A percentile compares a stretch with the other conserved stretches of the same genome.
These are phyloP conservation scores for Meloe dianella DNA, from an alignment of 2,888 invertebrate species.

Conservation along the genomic window DNA sequence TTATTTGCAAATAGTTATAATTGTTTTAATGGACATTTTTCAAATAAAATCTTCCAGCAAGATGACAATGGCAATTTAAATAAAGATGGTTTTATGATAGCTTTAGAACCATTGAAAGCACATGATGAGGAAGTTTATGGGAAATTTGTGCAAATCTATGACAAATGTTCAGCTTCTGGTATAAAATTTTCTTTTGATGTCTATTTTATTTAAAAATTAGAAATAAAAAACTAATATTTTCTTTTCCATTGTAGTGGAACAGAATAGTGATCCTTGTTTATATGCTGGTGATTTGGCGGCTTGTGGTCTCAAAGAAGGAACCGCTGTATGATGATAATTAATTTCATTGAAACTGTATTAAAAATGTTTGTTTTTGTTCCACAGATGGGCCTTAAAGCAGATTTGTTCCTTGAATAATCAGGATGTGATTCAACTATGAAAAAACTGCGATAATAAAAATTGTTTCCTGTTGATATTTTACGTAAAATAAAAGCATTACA, in stretches of 20 bases:
- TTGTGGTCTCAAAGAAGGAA: constrained; percentile 20
- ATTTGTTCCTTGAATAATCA: neutral
- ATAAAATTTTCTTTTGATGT: neutral
- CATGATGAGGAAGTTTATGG: constrained; percentile 35
- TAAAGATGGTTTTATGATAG: constrained; percentile 28
- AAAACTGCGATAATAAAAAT: neutral
- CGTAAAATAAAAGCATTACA: neutral
- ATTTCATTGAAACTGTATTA: neutral
- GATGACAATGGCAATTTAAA: constrained; percentile 35
- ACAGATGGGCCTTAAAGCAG: neutral
- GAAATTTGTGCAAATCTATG: constrained; percentile 28
- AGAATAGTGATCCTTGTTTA: constrained; percentile 22
- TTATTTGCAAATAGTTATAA: constrained; percentile 3
- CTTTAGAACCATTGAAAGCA: constrained; percentile 34
- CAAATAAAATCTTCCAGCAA: constrained; percentile 24
- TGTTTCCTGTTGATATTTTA: neutral
- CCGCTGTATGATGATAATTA: constrained; percentile 17
- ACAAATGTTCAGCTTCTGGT: constrained; percentile 19
- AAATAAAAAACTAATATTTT: neutral
- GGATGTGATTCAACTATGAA: neutral
- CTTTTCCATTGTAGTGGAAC: constrained; percentile 12
- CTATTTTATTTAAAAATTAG: neutral
- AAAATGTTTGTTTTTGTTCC: neutral
- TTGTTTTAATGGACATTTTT: too few relatives aligned
- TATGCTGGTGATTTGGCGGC: constrained; percentile 19